Percentiles rank a stretch among this genome's conserved stretches.
Evolutionary conservation across 2,888 invertebrate genomes (phyloP).

Genomic region (Troides helena): DNA sequence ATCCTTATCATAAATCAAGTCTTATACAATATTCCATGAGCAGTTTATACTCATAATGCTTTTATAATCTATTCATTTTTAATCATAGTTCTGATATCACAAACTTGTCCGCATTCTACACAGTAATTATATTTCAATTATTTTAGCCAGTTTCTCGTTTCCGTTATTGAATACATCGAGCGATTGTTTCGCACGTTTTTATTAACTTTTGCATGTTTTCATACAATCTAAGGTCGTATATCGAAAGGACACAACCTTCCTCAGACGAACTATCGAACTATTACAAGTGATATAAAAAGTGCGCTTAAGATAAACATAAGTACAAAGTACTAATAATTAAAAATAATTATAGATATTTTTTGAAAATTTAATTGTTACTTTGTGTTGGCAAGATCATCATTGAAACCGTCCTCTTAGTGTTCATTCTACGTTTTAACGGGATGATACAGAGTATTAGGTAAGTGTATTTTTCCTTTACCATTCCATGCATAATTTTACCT

Average conservation of each 20-base stretch:
- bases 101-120: too few species aligned
- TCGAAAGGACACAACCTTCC: conserved; percentile 33
- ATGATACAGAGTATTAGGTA: conserved; percentile 73
- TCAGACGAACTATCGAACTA: conserved; percentile 33
- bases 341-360: background rate
- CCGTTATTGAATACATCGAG: conserved; percentile 15
- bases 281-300: conserved; percentile 49
- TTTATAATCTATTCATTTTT: too few species aligned
- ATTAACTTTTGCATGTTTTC: conserved; percentile 26
- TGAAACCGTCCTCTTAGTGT: conserved; percentile 39
- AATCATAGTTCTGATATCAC: too few species aligned
- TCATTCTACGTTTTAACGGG: conserved; percentile 53
- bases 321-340: conserved; percentile 45
- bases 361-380: conserved; percentile 31
- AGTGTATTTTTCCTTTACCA: conserved; percentile 42
- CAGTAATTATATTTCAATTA: conserved; percentile 8
- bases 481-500: background rate
- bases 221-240: conserved; percentile 27
- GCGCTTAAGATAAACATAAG: conserved; percentile 52
- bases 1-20: too few species aligned
- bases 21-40: too few species aligned
- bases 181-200: conserved; percentile 26
- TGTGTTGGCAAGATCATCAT: conserved; percentile 37
- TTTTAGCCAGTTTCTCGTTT: conserved; percentile 17
- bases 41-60: too few species aligned